Conservation (phyloP, 2,797 vertebrate genomes). For the Argya squamiceps region DNA sequence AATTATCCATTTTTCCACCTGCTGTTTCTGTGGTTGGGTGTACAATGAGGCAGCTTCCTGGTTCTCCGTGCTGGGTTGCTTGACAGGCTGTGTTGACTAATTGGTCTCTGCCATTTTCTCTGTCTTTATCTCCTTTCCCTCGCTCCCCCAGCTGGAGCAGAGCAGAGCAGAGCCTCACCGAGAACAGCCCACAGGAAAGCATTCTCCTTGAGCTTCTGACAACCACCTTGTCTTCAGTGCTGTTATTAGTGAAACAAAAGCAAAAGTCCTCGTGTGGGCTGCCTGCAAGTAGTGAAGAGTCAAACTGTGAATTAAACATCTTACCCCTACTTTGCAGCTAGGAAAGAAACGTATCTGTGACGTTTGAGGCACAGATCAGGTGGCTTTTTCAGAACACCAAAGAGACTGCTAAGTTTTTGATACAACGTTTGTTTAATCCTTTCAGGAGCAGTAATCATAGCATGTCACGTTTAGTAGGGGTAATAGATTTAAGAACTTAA, state of each 20-base stretch:
- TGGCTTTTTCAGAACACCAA: neutral
- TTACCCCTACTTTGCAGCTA: neutral
- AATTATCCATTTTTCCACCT: neutral
- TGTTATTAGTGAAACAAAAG: neutral
- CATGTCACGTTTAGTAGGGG: neutral
- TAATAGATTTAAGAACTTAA: neutral
- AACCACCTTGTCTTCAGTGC: neutral
- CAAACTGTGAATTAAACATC: neutral
- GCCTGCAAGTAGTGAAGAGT: neutral
- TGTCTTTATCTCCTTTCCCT: neutral
- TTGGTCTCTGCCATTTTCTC: slow-evolving; percentile 13
- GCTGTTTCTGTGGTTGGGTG: neutral
- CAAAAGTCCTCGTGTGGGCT: neutral
- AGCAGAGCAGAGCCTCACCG: neutral
- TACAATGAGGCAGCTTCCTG: neutral
- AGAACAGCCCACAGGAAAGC: neutral
- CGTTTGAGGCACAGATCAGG: neutral
- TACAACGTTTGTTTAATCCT: neutral
- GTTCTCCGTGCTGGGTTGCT: neutral
- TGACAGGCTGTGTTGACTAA: neutral
- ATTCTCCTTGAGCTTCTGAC: neutral
- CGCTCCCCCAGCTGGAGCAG: neutral
- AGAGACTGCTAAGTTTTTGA: neutral
- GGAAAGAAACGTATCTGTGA: neutral
- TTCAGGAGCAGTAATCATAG: neutral